Conservation (phyloP, 2,113 vertebrate species). For the Pelecanus crispus region DNA sequence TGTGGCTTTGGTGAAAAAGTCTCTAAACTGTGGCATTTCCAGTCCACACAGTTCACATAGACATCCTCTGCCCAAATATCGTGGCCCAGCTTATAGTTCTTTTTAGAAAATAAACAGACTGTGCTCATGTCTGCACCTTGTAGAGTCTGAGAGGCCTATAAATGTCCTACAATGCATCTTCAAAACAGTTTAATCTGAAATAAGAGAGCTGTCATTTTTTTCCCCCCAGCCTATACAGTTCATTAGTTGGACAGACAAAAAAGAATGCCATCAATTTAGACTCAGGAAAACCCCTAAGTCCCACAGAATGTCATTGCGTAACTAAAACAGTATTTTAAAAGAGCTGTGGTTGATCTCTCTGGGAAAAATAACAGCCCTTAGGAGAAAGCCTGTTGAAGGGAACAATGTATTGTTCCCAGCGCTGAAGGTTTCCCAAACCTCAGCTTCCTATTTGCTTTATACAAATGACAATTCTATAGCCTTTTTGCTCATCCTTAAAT, state of each 20-base stretch:
- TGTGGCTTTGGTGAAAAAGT: background rate
- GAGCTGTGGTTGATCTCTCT: background rate
- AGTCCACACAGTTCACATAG: background rate
- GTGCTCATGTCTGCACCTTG: background rate
- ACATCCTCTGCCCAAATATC: background rate
- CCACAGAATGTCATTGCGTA: constrained; percentile 5
- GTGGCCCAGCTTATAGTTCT: background rate
- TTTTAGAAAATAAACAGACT: background rate
- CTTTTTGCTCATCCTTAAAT: background rate
- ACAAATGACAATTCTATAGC: background rate
- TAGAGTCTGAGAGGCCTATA: background rate
- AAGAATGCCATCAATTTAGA: constrained; percentile 12
- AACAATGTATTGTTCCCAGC: background rate
- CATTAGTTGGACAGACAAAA: background rate
- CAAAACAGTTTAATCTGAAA: constrained; percentile 9
- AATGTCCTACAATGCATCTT: background rate
- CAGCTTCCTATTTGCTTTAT: background rate
- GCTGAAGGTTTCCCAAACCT: background rate
- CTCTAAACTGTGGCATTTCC: background rate
- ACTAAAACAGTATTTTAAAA: background rate
- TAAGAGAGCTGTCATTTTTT: background rate
- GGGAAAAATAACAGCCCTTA: background rate
- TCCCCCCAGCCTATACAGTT: background rate
- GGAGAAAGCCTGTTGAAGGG: background rate
- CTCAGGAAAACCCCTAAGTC: constrained; percentile 2